These are phyloP conservation scores for Crossaster papposus DNA, from an alignment of 53 echinoderm and acorn worm species.

Conservation along the genomic window DNA sequence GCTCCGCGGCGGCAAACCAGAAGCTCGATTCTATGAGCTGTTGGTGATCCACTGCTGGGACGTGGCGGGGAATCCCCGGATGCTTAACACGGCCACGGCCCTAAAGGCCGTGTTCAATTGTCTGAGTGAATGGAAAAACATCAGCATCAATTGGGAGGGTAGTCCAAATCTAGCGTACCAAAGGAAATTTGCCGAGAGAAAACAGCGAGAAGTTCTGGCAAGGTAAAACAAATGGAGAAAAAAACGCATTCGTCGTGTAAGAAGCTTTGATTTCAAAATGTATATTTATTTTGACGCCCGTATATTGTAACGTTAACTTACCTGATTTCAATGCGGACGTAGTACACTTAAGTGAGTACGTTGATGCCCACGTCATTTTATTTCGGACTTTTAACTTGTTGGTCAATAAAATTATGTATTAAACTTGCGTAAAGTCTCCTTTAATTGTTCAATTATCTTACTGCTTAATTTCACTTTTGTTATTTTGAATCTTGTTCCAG, in stretches of 20 bases:
- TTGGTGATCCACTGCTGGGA: slow-evolving; percentile 59
- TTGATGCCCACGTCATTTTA: not conserved
- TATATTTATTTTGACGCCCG: no score
- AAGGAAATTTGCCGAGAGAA: slow-evolving; percentile 40
- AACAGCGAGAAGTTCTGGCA: slow-evolving; percentile 25
- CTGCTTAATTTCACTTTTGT: not conserved
- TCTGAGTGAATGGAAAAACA: slow-evolving; percentile 48
- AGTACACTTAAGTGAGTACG: not conserved
- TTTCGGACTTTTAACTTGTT: not conserved
- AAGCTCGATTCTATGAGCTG: slow-evolving; percentile 54
- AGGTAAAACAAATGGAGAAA: slow-evolving; percentile 9
- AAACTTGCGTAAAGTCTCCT: no score
- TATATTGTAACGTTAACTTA: no score
- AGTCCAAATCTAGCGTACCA: slow-evolving; percentile 25
- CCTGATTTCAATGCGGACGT: no score
- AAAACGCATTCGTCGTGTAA: not conserved
- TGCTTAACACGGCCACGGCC: slow-evolving; percentile 23
- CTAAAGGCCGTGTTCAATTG: slow-evolving; percentile 7
- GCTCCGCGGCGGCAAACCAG: slow-evolving; percentile 54
- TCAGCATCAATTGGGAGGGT: slow-evolving; percentile 47
- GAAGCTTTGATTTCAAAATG: no score
- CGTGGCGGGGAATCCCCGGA: slow-evolving; percentile 20
- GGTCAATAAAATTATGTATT: no score
- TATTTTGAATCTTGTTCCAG: not conserved
- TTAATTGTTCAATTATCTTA: no score